A percentile compares a stretch with the other conserved stretches of the same genome.
Evolutionary conservation across 2,888 invertebrate species (phyloP).

Genomic region (Steinernema carpocapsae): DNA sequence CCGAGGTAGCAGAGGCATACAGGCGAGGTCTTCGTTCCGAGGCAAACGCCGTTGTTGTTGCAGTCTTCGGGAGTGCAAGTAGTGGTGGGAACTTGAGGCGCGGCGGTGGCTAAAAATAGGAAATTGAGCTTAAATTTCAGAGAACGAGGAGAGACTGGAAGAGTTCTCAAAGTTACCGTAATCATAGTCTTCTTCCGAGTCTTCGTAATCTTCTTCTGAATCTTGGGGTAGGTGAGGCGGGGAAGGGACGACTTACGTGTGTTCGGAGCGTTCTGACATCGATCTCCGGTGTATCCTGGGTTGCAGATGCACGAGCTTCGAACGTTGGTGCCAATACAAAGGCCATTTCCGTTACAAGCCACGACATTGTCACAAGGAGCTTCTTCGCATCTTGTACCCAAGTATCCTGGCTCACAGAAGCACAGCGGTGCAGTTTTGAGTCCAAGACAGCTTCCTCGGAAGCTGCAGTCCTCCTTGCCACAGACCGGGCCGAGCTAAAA

Average conservation of each 20-base stretch:
- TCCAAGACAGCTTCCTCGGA: conserved; percentile 52
- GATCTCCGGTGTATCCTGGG: conserved; percentile 88
- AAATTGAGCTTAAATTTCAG: background rate
- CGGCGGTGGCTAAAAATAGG: conserved; percentile 13
- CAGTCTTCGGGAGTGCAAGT: conserved; percentile 47
- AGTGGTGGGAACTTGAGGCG: background rate
- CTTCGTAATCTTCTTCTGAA: no score
- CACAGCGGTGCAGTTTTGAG: conserved; percentile 50
- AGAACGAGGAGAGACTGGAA: background rate
- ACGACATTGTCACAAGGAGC: conserved; percentile 49
- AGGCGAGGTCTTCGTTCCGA: conserved; percentile 57
- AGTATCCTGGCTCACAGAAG: conserved; percentile 53
- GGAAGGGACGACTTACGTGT: conserved; percentile 11
- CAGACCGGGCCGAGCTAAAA: conserved; percentile 9
- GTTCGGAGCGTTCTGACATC: conserved; percentile 75
- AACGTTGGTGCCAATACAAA: conserved; percentile 50
- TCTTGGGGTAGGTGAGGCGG: background rate
- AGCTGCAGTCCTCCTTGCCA: conserved; percentile 46
- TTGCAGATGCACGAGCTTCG: conserved; percentile 80
- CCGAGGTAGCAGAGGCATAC: conserved; percentile 76
- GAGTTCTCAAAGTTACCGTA: background rate
- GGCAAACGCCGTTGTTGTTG: conserved; percentile 56
- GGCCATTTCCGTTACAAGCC: conserved; percentile 51
- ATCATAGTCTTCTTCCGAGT: no score
- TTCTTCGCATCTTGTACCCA: conserved; percentile 53